Base-by-base conservation (phyloP, 1,140 invertebrate genomes). In the Dolichoris vasculosae region DNA sequence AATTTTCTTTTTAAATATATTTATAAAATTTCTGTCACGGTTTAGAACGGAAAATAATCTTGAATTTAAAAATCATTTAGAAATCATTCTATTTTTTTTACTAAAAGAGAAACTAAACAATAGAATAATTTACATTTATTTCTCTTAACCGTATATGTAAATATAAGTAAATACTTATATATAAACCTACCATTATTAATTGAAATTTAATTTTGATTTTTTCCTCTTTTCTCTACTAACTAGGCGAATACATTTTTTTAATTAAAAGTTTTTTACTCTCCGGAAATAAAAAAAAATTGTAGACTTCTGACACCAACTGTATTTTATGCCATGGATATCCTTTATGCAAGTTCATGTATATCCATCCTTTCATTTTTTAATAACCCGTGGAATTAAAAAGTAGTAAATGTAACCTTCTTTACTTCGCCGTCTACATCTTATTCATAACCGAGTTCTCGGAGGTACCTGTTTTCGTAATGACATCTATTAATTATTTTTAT, bases 181-280 rank as follows among this genome's bases (percentile, higher is more conserved):
- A n/a, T n/a, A n/a, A n/a, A n/a, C n/a, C n/a, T n/a, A n/a, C n/a
- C n/a, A n/a, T n/a, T n/a, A n/a, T 69, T 38, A 23, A 69, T 15
- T 69, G 17, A 15, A 38, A 69, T 69, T 69, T 69, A 38, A 69
- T 69, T 69, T 69, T 20, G 9, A 69, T 69, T 69, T 73, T 43
- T 73, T 43, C 43, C 11, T n/a, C 26, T 43, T 73, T 43, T 73
- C 30, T 64, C n/a, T 30, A 15, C 32, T 63, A 11, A 11, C 55
- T 59, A 3, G 4, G 3, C 23, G 3, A 20, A 8, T 3, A 20
- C 23, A 4, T 64, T 2, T 71, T 71, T 73, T 73, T 73, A 73
- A 73, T 73, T 73, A 73, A 73, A 73, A 73, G 38, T 73, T 73
- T 43, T n/a, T 73, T n/a, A n/a, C 23, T 59, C 23, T 59, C 4